Evolutionary conservation across 1,140 invertebrate species (phyloP).

Genomic region (Drepana arcuata): DNA sequence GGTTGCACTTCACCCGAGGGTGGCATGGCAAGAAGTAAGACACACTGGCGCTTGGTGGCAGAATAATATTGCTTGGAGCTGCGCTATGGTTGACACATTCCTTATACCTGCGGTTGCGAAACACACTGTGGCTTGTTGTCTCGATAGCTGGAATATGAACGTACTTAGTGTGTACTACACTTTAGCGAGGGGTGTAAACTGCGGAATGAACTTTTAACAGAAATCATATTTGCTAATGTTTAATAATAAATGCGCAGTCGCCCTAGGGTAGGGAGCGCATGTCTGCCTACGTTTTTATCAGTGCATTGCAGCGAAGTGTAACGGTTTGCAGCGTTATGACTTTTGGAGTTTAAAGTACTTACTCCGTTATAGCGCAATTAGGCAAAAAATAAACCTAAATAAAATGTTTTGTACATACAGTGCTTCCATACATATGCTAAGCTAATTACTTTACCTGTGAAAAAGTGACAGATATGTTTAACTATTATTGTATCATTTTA

Average conservation of each 20-base stretch:
- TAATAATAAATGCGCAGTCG: constrained; percentile 39
- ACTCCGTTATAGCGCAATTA: no score
- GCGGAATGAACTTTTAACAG: constrained; percentile 13
- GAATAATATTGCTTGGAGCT: constrained; percentile 15
- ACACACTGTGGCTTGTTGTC: constrained; percentile 10
- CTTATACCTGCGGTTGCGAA: constrained; percentile 19
- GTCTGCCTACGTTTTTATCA: constrained; percentile 28
- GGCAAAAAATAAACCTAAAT: no score
- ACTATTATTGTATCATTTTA: no score
- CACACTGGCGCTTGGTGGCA: constrained; percentile 20
- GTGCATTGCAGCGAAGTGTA: constrained; percentile 20
- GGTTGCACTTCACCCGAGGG: constrained; percentile 34
- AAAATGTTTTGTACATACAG: no score
- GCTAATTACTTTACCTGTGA: no score
- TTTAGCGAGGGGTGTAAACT: constrained; percentile 20
- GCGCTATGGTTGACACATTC: constrained; percentile 23
- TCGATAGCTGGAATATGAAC: constrained; percentile 1
- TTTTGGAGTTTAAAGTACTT: no score
- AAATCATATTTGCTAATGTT: constrained; percentile 39
- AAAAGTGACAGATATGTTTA: no score
- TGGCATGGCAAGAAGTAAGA: constrained; percentile 26
- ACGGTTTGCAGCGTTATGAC: constrained; percentile 5
- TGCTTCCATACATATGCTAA: no score
- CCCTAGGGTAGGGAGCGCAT: no score
- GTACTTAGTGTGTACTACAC: constrained; percentile 8